Evolutionary conservation across 1,140 invertebrate genomes (phyloP), one percentile per base, ranked within the genome.

Genomic region (Ceratoteleas bidentatus): DNA sequence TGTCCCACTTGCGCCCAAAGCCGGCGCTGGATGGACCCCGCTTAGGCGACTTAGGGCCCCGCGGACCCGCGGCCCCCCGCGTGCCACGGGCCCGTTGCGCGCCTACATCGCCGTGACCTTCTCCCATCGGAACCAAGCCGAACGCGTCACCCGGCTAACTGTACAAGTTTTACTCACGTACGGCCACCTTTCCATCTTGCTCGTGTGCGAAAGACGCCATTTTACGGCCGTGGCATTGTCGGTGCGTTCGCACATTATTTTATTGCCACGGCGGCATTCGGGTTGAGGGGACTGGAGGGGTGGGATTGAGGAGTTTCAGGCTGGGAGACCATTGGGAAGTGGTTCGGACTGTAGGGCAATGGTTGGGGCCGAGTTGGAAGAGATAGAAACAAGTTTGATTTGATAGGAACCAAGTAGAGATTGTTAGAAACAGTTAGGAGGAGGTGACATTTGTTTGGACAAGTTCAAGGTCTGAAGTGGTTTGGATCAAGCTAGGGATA

Each of bases 81-180:
- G 77, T 84, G 32, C 66, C 85, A 85, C 84, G 85, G 81, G 81
- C 85, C 82, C 85, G 85, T 85, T 84, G 73, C 68, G 75, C 78
- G 82, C 81, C 85, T 86, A 84, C 82, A 87, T 84, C 79, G 82
- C 77, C 81, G 80, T 81, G 84, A 85, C 83, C 85, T 87, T 84
- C 84, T 78, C 80, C 65, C 85, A 85, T 86, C 85, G 85, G 85
- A 88, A 88, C 86, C 83, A 81, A 87, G 83, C 82, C 84, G 73
- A 82, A 77, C 80, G 84, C 88, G 88, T 89, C 88, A 89, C 87
- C 86, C 87, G 88, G 69, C 86, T 89, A 89, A 89, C 88, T 89
- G 88, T 89, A 89, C 87, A 84, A 86, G 81, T 83, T 78, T 83
- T 83, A 79, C 81, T 83, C 75, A 68, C 72, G 65, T 73, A 73